Conservation (phyloP, 2,797 vertebrate genomes). For the Cyprinodon diabolis region DNA sequence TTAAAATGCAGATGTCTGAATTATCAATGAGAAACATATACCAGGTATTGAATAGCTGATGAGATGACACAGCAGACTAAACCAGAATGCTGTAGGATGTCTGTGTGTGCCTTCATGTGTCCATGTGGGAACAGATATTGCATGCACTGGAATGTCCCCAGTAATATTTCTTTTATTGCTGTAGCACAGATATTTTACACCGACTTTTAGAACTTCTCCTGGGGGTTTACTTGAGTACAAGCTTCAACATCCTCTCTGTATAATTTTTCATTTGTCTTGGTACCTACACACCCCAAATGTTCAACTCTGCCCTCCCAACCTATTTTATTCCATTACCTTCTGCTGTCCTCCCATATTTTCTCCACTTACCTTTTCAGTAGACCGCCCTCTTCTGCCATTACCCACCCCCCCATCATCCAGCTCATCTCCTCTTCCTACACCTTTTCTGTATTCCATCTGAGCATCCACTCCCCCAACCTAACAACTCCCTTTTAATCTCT, state of each 20-base stretch:
- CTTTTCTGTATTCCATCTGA: constrained; percentile 39
- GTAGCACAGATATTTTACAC: constrained; percentile 40
- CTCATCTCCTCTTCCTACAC: constrained; percentile 31
- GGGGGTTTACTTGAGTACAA: constrained; percentile 27
- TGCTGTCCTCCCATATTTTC: constrained; percentile 38
- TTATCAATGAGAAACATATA: constrained; percentile 19
- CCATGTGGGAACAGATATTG: constrained; percentile 45
- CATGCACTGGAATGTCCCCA: constrained; percentile 39
- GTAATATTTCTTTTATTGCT: constrained; percentile 7
- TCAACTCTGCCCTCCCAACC: constrained; percentile 15
- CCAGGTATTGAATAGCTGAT: constrained; percentile 50
- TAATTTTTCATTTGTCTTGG: constrained; percentile 18
- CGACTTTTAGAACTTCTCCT: constrained; percentile 42
- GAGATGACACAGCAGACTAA: constrained; percentile 59
- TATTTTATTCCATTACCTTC: constrained; percentile 43
- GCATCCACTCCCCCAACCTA: constrained; percentile 21
- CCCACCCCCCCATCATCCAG: constrained; percentile 26
- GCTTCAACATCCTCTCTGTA: constrained; percentile 37
- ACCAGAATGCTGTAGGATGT: constrained; percentile 27
- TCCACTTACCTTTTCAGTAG: constrained; percentile 34
- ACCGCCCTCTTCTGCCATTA: constrained; percentile 36
- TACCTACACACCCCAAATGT: not conserved
- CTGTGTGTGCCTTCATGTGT: constrained; percentile 31
- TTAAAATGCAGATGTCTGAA: constrained; percentile 63
- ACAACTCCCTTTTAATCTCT: constrained; percentile 39